A percentile compares a stretch with the other conserved stretches of the same genome.
Conservation (phyloP, 2,888 invertebrate genomes). For the Pyrrhosoma nymphula region DNA sequence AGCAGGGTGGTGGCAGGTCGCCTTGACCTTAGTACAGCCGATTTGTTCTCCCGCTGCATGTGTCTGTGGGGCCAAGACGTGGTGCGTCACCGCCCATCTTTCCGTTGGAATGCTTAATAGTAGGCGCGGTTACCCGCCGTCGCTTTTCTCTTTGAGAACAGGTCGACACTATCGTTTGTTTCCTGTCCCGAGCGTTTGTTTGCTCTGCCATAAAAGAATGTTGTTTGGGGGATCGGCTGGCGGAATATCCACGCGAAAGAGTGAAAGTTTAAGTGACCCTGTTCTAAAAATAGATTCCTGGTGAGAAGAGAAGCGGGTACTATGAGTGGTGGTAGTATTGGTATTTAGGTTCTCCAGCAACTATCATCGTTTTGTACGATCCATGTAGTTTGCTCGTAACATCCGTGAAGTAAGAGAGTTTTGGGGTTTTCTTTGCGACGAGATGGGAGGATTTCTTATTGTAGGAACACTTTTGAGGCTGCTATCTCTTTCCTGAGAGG, state of each 20-base stretch:
- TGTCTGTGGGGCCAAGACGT: not conserved
- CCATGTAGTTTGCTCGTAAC: too few relatives aligned
- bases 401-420: too few relatives aligned
- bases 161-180: not conserved
- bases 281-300: not conserved
- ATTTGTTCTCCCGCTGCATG: not conserved
- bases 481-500: too few relatives aligned
- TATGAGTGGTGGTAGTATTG: not conserved
- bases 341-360: not conserved
- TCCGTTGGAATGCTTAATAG: not conserved
- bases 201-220: not conserved
- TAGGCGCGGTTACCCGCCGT: not conserved
- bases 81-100: not conserved
- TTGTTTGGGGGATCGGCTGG: not conserved
- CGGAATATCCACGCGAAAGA: not conserved
- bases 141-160: not conserved
- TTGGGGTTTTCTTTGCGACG: too few relatives aligned
- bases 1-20: not conserved
- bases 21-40: not conserved
- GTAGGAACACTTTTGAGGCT: too few relatives aligned
- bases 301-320: not conserved
- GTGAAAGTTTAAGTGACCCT: conserved; percentile 18
- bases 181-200: not conserved
- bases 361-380: not conserved
- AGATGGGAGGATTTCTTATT: too few relatives aligned